Evolutionary conservation across 2,797 vertebrate genomes (phyloP), one percentile per base, ranked within the genome.

Genomic region (Philypnodon macrostomus): DNA sequence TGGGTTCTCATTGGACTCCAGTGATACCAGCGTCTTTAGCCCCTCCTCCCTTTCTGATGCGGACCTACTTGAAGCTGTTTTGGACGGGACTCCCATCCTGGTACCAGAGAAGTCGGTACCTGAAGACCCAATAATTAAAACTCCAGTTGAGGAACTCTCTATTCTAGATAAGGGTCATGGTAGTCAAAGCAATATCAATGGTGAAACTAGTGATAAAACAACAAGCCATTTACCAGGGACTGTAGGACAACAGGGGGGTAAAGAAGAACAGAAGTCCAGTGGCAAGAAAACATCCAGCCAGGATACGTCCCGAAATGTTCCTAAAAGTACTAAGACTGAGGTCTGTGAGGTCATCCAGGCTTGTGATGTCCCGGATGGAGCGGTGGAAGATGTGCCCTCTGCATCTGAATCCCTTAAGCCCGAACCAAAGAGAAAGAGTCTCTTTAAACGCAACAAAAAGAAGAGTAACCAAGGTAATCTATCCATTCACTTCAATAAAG

Each of bases 401-500:
- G 67, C 15, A 3, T 75, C 71, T 2, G 86, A 81, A 0, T 44
- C 80, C 14, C 29, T n/a, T 13, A 70, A 75, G 7, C 35, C 75
- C 0, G 77, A 72, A 44, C 51, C 62, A 51, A 90, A 88, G 75
- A 87, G 73, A 68, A 58, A 32, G 24, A 85, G 81, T 63, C 26
- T 88, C 51, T 79, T 82, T 62, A 85, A 70, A 66, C 80, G 77
- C 78, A 86, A 33, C 80, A 90, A 89, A 86, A 90, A 90, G 81
- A 86, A 81, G 79, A 84, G 63, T 71, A 70, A 73, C 30, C 81
- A 88, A 92, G 90, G 90, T 92, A 92, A 91, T 66, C 17, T 2
- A 52, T 60, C 66, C 15, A 38, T 51, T 68, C 21, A 62, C 49
- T 63, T 67, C 17, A 89, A 86, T 89, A 88, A 90, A 89, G 69